Conservation (phyloP, 2,888 invertebrate genomes). For the Tridacna gigas region DNA sequence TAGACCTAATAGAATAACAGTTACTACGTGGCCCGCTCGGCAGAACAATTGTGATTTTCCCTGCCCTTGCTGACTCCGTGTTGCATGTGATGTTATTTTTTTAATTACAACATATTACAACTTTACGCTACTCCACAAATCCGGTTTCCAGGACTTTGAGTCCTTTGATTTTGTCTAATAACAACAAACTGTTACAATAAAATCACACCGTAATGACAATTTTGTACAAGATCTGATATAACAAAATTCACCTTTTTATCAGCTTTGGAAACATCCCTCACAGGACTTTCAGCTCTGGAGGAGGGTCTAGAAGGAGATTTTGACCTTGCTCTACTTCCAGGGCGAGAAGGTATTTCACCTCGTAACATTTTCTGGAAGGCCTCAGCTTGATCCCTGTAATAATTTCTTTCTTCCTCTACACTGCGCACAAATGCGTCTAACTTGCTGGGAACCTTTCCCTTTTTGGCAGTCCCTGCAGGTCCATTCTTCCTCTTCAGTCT, state of each 20-base stretch:
- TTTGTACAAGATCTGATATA: too few relatives aligned
- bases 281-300: constrained; percentile 71
- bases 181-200: too few relatives aligned
- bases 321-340: constrained; percentile 68
- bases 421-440: constrained; percentile 82
- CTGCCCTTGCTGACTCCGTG: too few relatives aligned
- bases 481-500: constrained; percentile 82
- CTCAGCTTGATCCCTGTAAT: constrained; percentile 83
- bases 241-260: constrained; percentile 71
- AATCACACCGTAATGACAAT: too few relatives aligned
- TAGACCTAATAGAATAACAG: too few relatives aligned
- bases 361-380: constrained; percentile 79
- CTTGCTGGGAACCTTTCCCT: constrained; percentile 79
- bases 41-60: too few relatives aligned
- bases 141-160: too few relatives aligned
- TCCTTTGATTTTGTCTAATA: too few relatives aligned
- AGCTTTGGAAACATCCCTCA: constrained; percentile 68
- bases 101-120: too few relatives aligned
- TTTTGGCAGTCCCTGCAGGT: constrained; percentile 74
- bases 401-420: constrained; percentile 84
- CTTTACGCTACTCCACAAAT: too few relatives aligned
- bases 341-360: constrained; percentile 68
- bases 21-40: too few relatives aligned
- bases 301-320: constrained; percentile 67
- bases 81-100: too few relatives aligned